A percentile compares a stretch with the other conserved stretches of the same genome.
phyloP scores from a whole-genome alignment of 1,140 invertebrate species.

The Ceratina calcarata region DNA sequence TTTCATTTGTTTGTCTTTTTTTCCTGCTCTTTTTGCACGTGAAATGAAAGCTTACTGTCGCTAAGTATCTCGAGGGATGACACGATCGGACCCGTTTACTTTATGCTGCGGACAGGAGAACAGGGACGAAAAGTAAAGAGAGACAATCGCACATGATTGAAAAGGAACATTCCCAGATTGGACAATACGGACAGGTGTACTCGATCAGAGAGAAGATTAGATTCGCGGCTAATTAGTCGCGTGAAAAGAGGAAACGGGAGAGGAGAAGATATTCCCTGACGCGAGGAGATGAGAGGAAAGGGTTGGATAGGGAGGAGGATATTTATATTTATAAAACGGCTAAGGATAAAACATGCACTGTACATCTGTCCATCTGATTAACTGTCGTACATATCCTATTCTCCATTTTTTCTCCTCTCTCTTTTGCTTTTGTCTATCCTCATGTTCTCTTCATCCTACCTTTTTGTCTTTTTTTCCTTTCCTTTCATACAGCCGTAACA shows the following conservation, averaged over 20 bases:
- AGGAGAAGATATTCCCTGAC: constrained; percentile 1
- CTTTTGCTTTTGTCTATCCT: constrained; percentile 27
- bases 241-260: constrained; percentile 36
- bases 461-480: constrained; percentile 32
- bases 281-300: constrained; percentile 17
- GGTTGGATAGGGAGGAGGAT: constrained; percentile 63
- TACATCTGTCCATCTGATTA: constrained; percentile 70
- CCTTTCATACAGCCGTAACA: constrained; percentile 5
- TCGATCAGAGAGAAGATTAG: constrained; percentile 47
- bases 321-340: constrained; percentile 76
- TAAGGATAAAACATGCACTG: constrained; percentile 78
- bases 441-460: constrained; percentile 39
- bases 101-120: neutral
- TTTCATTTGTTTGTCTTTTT: neutral
- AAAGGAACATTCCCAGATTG: constrained; percentile 52
- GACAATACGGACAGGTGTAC: constrained; percentile 25
- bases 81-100: constrained; percentile 19
- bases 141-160: constrained; percentile 32
- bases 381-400: constrained; percentile 44
- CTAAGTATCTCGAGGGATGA: constrained; percentile 54
- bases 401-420: constrained; percentile 52
- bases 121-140: constrained; percentile 19
- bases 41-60: constrained; percentile 48
- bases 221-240: constrained; percentile 27
- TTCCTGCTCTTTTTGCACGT: neutral